A percentile compares a stretch with the other conserved stretches of the same genome.
These are phyloP conservation scores for Pseudochirops corinnae DNA, from an alignment of 2,797 vertebrate genomes.

Conservation along the genomic window DNA sequence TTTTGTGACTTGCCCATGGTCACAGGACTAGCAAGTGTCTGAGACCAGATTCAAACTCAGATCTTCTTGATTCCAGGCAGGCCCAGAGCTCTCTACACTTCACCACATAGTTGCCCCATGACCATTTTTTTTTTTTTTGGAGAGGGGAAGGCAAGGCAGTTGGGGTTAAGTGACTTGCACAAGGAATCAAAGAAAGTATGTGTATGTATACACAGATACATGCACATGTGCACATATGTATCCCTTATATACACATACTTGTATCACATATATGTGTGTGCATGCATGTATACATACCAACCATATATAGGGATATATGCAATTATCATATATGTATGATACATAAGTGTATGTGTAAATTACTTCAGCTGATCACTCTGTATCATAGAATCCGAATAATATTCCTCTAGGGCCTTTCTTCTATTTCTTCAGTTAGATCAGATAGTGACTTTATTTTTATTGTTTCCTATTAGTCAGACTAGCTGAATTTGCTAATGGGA, in stretches of 20 bases:
- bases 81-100: not conserved
- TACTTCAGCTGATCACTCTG: not conserved
- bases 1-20: not conserved
- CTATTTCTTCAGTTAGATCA: not conserved
- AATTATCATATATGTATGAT: not conserved
- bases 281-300: not conserved
- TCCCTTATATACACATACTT: too few relatives aligned
- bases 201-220: not conserved
- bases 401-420: not conserved
- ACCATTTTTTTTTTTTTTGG: not conserved
- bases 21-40: not conserved
- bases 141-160: too few relatives aligned
- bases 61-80: not conserved
- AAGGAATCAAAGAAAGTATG: not conserved
- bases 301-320: not conserved
- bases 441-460: constrained; percentile 12
- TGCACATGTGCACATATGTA: too few relatives aligned
- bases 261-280: too few relatives aligned
- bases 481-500: constrained; percentile 42
- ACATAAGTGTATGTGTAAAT: not conserved
- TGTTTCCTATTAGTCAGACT: not conserved
- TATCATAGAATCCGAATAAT: not conserved
- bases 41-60: not conserved
- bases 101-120: not conserved
- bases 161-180: too few relatives aligned